Evolutionary conservation across 2,888 invertebrate genomes (phyloP).

Genomic region (Clunio marinus): DNA sequence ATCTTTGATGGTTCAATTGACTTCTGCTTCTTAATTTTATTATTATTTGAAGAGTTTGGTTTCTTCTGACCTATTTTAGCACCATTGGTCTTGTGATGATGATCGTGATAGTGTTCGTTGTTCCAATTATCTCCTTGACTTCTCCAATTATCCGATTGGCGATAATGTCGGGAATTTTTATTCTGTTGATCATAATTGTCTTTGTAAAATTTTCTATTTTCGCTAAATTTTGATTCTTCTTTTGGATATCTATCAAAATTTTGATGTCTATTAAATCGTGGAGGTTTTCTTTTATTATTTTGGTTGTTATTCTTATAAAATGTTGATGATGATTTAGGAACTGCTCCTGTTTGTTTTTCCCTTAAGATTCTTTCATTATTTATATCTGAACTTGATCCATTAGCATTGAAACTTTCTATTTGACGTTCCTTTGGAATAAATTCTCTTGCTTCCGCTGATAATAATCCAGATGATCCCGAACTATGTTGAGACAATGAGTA

Average conservation of each 20-base stretch:
- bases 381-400: not conserved
- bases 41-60: not conserved
- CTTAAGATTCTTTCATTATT: not conserved
- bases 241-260: not conserved
- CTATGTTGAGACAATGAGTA: not conserved
- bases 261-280: not conserved
- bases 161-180: not conserved
- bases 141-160: not conserved
- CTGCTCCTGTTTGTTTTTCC: not conserved
- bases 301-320: not conserved
- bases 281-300: not conserved
- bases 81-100: not conserved
- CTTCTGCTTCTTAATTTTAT: not conserved
- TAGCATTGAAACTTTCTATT: too few relatives aligned
- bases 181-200: too few relatives aligned
- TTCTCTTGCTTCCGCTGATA: not conserved
- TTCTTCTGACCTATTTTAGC: not conserved
- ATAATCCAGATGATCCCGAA: not conserved
- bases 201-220: not conserved
- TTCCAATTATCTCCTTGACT: not conserved
- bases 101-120: not conserved
- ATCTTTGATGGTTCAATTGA: constrained; percentile 45
- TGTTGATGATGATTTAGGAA: not conserved
- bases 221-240: not conserved
- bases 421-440: constrained; percentile 5